A percentile compares a stretch with the other conserved stretches of the same genome.
phyloP scores from a whole-genome alignment of 2,888 invertebrate genomes.

The Agapetus fuscipes region DNA sequence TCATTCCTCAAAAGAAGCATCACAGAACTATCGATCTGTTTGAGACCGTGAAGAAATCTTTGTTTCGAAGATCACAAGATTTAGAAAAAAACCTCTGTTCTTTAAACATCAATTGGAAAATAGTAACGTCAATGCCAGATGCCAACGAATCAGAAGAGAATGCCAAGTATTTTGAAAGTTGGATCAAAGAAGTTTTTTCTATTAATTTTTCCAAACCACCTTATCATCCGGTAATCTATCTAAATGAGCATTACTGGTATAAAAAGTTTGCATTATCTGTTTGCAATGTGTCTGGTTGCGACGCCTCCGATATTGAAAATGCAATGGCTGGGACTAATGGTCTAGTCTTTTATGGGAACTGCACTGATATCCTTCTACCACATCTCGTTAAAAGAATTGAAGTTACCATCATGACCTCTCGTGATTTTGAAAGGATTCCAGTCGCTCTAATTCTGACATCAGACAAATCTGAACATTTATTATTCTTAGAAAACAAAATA shows the following conservation, averaged over 20 bases:
- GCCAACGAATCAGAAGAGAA: slow-evolving; percentile 34
- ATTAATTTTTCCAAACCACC: slow-evolving; percentile 30
- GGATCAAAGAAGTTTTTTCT: slow-evolving; percentile 39
- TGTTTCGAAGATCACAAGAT: slow-evolving; percentile 41
- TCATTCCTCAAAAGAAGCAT: slow-evolving; percentile 26
- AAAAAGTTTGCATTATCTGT: slow-evolving; percentile 41
- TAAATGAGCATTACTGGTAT: slow-evolving; percentile 40
- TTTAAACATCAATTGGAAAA: slow-evolving; percentile 47
- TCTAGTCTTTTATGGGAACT: slow-evolving; percentile 33
- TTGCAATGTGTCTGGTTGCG: slow-evolving; percentile 23
- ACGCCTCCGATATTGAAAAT: slow-evolving; percentile 19
- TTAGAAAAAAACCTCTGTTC: slow-evolving; percentile 37
- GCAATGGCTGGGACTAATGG: slow-evolving; percentile 40
- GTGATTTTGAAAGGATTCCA: slow-evolving; percentile 37
- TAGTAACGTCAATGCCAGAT: slow-evolving; percentile 49
- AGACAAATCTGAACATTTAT: slow-evolving; percentile 22
- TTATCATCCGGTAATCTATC: slow-evolving; percentile 33
- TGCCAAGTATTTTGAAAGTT: slow-evolving; percentile 39
- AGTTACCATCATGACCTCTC: slow-evolving; percentile 30
- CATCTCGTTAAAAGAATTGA: slow-evolving; percentile 29
- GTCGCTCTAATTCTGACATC: slow-evolving; percentile 32
- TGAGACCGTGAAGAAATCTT: slow-evolving; percentile 38
- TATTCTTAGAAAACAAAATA: slow-evolving; percentile 27
- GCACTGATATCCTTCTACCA: slow-evolving; percentile 25
- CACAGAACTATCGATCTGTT: slow-evolving; percentile 35